Conservation (phyloP, 2,113 vertebrate genomes). For the Synchiropus splendidus region DNA sequence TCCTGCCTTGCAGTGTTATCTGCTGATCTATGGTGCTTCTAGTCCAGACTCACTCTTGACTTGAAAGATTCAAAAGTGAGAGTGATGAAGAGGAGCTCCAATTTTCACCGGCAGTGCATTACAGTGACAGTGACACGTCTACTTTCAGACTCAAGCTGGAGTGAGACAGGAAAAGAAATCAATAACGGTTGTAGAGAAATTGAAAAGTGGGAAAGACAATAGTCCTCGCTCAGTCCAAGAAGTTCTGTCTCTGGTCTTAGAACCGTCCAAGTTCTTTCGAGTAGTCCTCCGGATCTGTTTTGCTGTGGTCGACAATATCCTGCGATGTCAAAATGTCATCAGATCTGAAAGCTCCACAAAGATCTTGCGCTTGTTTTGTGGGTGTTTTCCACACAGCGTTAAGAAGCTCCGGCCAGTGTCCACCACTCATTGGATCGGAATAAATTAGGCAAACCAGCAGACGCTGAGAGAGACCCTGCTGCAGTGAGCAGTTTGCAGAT, state of each 20-base stretch:
- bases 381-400: no score
- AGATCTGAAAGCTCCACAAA: constrained; percentile 38
- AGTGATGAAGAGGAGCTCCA: constrained; percentile 12
- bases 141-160: no score
- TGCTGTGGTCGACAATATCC: no score
- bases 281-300: no score
- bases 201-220: no score
- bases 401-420: not conserved
- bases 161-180: no score
- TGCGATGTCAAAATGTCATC: not conserved
- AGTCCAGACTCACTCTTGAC: constrained; percentile 44
- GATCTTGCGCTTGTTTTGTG: constrained; percentile 2
- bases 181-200: no score
- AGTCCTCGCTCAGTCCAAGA: no score
- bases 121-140: no score
- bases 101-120: no score
- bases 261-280: no score
- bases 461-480: constrained; percentile 42
- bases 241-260: no score
- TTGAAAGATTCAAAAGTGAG: constrained; percentile 26
- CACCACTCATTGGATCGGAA: constrained; percentile 35
- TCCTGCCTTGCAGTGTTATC: constrained; percentile 53
- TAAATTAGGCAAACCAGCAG: constrained; percentile 55
- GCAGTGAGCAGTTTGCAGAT: constrained; percentile 40
- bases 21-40: constrained; percentile 46